These are phyloP conservation scores for Cathartes aura DNA, from an alignment of 2,113 vertebrate genomes.

Conservation along the genomic window DNA sequence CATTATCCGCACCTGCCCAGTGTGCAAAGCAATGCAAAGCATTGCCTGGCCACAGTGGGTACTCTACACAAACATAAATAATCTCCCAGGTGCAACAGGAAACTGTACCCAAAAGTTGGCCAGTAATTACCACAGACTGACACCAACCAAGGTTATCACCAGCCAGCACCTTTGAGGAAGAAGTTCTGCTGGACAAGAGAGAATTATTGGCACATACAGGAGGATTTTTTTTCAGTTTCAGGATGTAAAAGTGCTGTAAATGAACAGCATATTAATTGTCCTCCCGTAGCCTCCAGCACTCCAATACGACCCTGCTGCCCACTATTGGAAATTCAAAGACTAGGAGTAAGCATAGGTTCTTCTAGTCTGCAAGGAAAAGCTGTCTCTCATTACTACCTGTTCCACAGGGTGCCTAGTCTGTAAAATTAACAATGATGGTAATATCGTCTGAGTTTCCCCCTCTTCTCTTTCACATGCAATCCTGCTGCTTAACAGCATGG, in stretches of 20 bases:
- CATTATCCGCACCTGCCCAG: neutral
- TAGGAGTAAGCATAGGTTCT: neutral
- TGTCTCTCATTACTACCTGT: neutral
- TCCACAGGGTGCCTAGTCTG: neutral
- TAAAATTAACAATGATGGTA: neutral
- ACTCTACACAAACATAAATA: neutral
- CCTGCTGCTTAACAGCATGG: neutral
- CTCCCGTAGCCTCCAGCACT: neutral
- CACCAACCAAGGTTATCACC: neutral
- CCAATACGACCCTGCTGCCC: accelerated
- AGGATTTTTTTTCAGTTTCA: neutral
- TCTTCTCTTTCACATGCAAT: neutral
- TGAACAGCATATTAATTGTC: neutral
- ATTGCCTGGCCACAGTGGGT: neutral
- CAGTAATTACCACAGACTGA: neutral
- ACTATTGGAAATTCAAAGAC: neutral
- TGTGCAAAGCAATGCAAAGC: neutral
- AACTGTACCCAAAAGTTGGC: neutral
- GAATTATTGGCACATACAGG: neutral
- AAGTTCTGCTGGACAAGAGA: neutral
- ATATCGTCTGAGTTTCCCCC: neutral
- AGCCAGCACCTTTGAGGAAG: neutral
- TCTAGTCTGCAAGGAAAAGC: neutral
- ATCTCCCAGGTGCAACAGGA: neutral
- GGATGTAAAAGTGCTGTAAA: neutral